Evolutionary conservation across 1,140 invertebrate species (phyloP).

Genomic region (Panagrolaimus sp.): DNA sequence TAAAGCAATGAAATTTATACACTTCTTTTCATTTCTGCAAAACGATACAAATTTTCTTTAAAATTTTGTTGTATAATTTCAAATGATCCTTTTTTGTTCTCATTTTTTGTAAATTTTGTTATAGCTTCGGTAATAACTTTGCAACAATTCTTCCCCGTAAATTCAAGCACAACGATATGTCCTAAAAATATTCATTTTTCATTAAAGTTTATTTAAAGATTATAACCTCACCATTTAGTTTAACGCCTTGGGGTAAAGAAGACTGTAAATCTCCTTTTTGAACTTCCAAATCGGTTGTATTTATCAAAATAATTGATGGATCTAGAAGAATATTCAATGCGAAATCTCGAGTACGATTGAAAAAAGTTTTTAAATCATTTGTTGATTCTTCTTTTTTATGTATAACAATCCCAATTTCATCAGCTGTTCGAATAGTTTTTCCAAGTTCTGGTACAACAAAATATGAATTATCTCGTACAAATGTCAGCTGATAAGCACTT

Average conservation of each 20-base stretch:
- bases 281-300: neutral
- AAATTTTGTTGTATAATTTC: slow-evolving; percentile 12
- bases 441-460: neutral
- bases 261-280: neutral
- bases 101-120: neutral
- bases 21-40: slow-evolving; percentile 28
- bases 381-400: neutral
- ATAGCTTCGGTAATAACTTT: neutral
- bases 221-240: neutral
- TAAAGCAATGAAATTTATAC: neutral
- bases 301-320: neutral
- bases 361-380: neutral
- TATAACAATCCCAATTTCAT: slow-evolving; percentile 8
- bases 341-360: neutral
- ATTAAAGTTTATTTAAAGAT: neutral
- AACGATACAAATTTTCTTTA: slow-evolving; percentile 30
- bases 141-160: neutral
- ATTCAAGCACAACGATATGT: slow-evolving; percentile 2
- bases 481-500: neutral
- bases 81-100: neutral
- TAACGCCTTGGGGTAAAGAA: neutral
- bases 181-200: neutral
- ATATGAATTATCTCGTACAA: slow-evolving; percentile 5
- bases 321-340: neutral
- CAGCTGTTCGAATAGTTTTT: neutral